Conservation (phyloP, 2,888 invertebrate genomes). For the Watsonalla cultraria region DNA sequence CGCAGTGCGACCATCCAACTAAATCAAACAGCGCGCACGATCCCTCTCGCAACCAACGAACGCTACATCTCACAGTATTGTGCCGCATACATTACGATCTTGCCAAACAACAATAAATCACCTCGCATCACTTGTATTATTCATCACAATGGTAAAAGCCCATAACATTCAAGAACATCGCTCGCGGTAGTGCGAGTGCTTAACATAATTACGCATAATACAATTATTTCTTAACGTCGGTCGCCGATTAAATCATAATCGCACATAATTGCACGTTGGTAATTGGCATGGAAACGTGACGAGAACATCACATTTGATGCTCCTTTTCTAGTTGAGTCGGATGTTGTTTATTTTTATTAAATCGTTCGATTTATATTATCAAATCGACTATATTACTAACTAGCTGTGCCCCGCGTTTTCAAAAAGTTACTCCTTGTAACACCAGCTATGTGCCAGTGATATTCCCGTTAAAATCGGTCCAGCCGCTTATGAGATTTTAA, state of each 20-base stretch:
- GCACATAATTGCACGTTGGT: no score
- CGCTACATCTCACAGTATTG: background rate
- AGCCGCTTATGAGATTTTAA: no score
- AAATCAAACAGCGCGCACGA: conserved; percentile 2
- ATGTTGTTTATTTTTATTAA: no score
- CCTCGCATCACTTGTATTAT: background rate
- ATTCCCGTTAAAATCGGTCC: no score
- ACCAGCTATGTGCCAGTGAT: no score
- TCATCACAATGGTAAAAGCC: background rate
- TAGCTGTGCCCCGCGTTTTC: no score
- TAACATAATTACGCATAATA: background rate
- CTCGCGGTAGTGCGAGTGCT: background rate
- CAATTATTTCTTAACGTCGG: background rate
- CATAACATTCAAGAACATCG: background rate
- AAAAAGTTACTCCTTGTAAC: no score
- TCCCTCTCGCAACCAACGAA: background rate
- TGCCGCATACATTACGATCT: background rate
- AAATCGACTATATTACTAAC: no score
- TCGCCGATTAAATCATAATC: background rate
- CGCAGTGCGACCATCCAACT: conserved; percentile 13
- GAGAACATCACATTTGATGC: no score
- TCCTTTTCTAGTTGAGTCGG: no score
- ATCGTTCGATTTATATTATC: no score
- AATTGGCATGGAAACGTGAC: no score
- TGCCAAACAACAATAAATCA: background rate